These are phyloP conservation scores for Lophochroa leadbeateri DNA, from an alignment of 2,113 vertebrate genomes.

Conservation along the genomic window DNA sequence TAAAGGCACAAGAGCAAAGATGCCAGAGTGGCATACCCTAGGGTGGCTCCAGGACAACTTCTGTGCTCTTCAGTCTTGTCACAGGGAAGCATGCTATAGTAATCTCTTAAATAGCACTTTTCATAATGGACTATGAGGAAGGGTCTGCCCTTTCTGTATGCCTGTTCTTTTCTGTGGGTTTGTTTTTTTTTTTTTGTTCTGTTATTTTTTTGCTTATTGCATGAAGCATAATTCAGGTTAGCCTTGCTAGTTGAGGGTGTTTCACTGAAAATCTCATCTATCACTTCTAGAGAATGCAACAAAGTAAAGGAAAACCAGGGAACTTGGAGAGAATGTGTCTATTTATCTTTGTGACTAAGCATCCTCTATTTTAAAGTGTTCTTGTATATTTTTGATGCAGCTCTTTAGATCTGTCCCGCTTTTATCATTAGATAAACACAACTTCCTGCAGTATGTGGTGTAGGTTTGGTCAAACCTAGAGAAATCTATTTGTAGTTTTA, in stretches of 20 bases:
- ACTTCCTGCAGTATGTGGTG: neutral
- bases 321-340: neutral
- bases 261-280: neutral
- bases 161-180: neutral
- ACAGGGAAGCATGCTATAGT: neutral
- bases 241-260: neutral
- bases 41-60: neutral
- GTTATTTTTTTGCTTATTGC: neutral
- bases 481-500: neutral
- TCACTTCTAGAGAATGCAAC: neutral
- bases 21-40: neutral
- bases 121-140: neutral
- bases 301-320: neutral
- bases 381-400: neutral
- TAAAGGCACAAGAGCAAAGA: neutral
- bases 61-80: neutral
- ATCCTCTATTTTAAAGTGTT: neutral
- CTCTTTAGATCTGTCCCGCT: neutral
- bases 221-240: neutral
- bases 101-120: neutral
- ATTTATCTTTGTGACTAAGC: neutral
- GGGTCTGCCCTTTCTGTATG: neutral
- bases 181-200: neutral
- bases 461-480: neutral
- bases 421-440: neutral